These are phyloP conservation scores for Epirrita christyi DNA, from an alignment of 2,888 invertebrate species.

Conservation along the genomic window DNA sequence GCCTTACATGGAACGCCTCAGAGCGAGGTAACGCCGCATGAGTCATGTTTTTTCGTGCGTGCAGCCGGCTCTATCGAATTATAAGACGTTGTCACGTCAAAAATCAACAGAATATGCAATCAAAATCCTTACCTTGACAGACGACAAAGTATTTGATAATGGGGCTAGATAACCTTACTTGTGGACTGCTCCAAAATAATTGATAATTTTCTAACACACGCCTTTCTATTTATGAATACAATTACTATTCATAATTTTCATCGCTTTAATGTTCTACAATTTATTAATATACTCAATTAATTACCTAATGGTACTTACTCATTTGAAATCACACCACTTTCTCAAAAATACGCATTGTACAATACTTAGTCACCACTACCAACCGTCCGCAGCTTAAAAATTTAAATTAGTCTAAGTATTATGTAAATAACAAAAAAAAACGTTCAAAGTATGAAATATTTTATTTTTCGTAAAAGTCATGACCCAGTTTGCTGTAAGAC, in stretches of 20 bases:
- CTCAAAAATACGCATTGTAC: neutral
- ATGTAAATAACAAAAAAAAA: too few species aligned
- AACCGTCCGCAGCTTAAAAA: too few species aligned
- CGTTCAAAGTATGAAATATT: too few species aligned
- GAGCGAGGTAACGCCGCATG: too few species aligned
- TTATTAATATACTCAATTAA: conserved; percentile 10
- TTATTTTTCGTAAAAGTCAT: too few species aligned
- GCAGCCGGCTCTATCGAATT: too few species aligned
- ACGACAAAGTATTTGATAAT: neutral
- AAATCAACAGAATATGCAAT: neutral
- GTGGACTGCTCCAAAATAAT: conserved; percentile 7
- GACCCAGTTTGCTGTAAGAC: too few species aligned
- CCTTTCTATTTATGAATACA: conserved; percentile 17
- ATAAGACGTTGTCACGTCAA: too few species aligned
- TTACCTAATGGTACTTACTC: neutral
- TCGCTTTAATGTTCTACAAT: conserved; percentile 18
- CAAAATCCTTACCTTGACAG: conserved; percentile 18
- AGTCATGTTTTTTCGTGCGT: too few species aligned
- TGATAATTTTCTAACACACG: conserved; percentile 11
- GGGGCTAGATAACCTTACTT: conserved; percentile 3
- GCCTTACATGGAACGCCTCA: too few species aligned
- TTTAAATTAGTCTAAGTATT: too few species aligned
- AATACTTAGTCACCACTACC: too few species aligned
- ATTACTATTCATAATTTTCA: neutral
- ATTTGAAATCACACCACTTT: neutral